Evolutionary conservation across 2,888 invertebrate species (phyloP), one percentile per base, ranked within the genome.

Genomic region (Sphaerophoria rueppellii): DNA sequence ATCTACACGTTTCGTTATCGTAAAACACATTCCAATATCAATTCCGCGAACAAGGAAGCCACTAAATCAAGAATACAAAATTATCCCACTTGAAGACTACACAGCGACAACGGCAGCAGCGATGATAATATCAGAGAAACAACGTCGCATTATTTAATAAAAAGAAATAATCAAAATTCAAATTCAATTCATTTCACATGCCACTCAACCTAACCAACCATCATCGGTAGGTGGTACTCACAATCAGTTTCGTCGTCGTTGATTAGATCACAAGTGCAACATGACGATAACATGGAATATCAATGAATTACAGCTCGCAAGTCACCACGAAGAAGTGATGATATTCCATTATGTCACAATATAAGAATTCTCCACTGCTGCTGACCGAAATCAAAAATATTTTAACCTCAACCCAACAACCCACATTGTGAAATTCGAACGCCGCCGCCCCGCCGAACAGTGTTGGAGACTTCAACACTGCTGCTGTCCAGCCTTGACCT

Each of bases 401-500:
- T 6, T 63, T 63, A n/a, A 14, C 70, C 61, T 71, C 35, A 63
- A 60, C 60, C 69, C 65, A 70, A 52, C 78, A 74, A 82, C 82
- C 74, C 58, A 78, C 35, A 78, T 82, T 57, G 7, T 34, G 32
- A 61, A 76, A 54, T 24, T 43, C 14, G 11, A 72, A 73, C 77
- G 40, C 2, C 12, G 9, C n/a, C n/a, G n/a, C n/a, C n/a, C n/a
- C n/a, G n/a, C n/a, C 12, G 24, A 57, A 34, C 16, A 46, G 35
- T 24, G 24, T 24, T 24, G 24, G 24, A 24, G 24, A 24, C 24
- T 24, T 63, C 43, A 16, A 60, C 34, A 14, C 14, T 34, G 32
- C 32, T 34, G 35, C n/a, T 40, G 40, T 40, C 40, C 57, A 82
- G 74, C 78, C 78, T 82, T 82, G 82, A 82, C 74, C 74, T 78